Base-by-base conservation (phyloP, 2,797 vertebrate genomes). In the Amblyopsis hoosieri region DNA sequence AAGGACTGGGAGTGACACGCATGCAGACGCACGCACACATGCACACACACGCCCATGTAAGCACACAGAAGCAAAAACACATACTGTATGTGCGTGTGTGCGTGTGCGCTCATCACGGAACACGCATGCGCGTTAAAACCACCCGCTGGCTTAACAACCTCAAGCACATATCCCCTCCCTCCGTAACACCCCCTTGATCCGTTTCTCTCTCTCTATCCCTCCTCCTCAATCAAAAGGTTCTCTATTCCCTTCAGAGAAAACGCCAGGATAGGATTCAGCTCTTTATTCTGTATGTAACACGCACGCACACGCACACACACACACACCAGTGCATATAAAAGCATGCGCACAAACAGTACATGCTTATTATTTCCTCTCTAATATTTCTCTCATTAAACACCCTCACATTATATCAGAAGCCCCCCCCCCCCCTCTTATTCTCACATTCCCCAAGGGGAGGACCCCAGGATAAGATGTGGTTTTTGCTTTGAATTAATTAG, bases 1-100 rank as follows among this genome's bases (percentile, higher is more conserved):
- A 97, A 98, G 7, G 95, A 98, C 97, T 99, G 66, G 3, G 52
- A 55, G 9, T 48, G 42, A 56, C n/a, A 48, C 37, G 17, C 37
- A 45, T 37, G 45, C 55, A 45, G 15, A 57, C 42, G 19, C 54
- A 45, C 42, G 19, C 42, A 57, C 42, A 19, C 56, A 57, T 42
- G 46, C 56, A 74, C 45, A 64, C 29, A 51, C n/a, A 37, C 0
- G 17, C 29, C 9, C 23, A 67, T 14, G 54, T 14, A 2, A 8
- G 61, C 0, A 7, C 5, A 60, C 9, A 17, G 4, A 56, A 0
- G 42, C 65, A 42, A 17, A 45, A 17, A 47, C 42, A 58, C 42
- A 47, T 15, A 42, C 7, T 31, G 1, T n/a, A 50, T 29, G 12
- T 1, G 1, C 11, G 47, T 19, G 48, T 60, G 48, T 37, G 60